Base-by-base conservation (phyloP, 1,140 invertebrate genomes). In the Thaumatotibia leucotreta region DNA sequence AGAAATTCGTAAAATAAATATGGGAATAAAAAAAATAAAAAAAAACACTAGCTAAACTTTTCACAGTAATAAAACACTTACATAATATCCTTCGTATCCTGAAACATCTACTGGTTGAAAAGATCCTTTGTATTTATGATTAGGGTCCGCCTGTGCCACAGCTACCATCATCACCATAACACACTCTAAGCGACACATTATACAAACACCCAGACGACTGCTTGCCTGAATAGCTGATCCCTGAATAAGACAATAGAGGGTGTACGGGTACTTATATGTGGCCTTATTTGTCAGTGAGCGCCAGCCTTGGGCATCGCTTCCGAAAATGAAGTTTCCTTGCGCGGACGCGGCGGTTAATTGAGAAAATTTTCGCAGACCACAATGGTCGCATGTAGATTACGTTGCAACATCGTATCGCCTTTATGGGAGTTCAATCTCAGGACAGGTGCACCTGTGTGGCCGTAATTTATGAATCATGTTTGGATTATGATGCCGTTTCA, bases 291-390 rank as follows among this genome's bases (percentile, higher is more conserved):
- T 29, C 14, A 65, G 65, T 64, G 62, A 73, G 50, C 50, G 65
- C 66, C 63, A 83, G 76, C 84, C 84, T 88, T 85, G 87, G 23
- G 73, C 62, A 29, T 20, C 17, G 68, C 76, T 74, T 80, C 80
- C 78, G 81, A 87, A 86, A 86, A 84, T 80, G 69, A 86, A 83
- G 77, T 85, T 84, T 89, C 76, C 87, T 83, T 73, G 49, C 62
- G 64, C 54, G 62, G 64, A 64, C 52, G 63, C 50, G 24, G 65
- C 61, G 65, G 69, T 66, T 82, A 82, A 86, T 85, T 88, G 82
- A 84, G 86, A 88, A 90, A 88, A 90, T 66, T 81, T 90, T 88
- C 86, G 73, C 86, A 87, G 83, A 83, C 32, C 73, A 78, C 80
- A 83, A 83, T 82, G 72, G 66, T 64, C 70, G 69, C 61, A 79